Conservation (phyloP, 2,888 invertebrate genomes). For the Eupithecia subfuscata region DNA sequence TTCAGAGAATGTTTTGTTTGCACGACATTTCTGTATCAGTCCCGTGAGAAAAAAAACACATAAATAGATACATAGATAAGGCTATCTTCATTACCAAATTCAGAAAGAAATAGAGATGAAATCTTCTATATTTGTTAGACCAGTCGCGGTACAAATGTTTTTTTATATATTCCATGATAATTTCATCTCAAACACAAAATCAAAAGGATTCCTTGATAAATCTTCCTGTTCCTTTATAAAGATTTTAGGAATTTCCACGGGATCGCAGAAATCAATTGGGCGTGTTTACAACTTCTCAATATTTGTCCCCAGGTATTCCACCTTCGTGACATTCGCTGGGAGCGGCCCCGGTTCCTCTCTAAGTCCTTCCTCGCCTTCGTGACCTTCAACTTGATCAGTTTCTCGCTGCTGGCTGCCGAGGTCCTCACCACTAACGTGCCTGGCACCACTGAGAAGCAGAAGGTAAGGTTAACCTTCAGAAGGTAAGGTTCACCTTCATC, state of each 20-base stretch:
- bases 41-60: not conserved
- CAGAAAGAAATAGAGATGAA: not conserved
- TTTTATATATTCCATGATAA: not conserved
- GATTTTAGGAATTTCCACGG: not conserved
- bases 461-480: conserved; percentile 62
- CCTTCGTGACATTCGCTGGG: conserved; percentile 93
- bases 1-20: not conserved
- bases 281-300: not conserved
- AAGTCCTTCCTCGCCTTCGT: conserved; percentile 96
- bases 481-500: too few species aligned
- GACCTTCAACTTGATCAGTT: conserved; percentile 94
- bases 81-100: not conserved
- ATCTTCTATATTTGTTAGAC: not conserved
- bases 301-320: conserved; percentile 91
- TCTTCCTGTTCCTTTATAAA: too few species aligned
- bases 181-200: not conserved
- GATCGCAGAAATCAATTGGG: not conserved
- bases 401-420: conserved; percentile 92
- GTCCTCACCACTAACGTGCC: conserved; percentile 83
- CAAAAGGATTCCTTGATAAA: not conserved
- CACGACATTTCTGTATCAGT: not conserved
- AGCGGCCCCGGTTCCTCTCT: conserved; percentile 94
- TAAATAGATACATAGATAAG: not conserved
- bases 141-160: too few species aligned
- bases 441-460: conserved; percentile 79